Evolutionary conservation across 2,797 vertebrate species (phyloP).

Genomic region (Centropyge bicolor): DNA sequence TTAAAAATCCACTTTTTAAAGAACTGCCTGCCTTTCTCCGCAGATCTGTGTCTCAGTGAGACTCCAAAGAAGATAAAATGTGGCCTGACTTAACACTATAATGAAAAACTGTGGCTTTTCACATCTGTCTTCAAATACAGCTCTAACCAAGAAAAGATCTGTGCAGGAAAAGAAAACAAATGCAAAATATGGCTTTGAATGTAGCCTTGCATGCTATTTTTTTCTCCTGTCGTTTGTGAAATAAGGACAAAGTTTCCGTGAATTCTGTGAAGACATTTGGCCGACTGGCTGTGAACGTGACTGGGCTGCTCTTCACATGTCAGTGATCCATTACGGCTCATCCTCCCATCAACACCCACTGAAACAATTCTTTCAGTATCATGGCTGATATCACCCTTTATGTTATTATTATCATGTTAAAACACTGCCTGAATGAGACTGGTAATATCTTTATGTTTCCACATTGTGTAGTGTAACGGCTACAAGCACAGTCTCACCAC

Average conservation of each 20-base stretch:
- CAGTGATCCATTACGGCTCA: constrained; percentile 15
- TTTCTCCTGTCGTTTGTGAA: constrained; percentile 21
- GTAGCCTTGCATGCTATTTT: constrained; percentile 36
- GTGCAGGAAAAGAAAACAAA: constrained; percentile 45
- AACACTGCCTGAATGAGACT: background rate
- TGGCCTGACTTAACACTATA: constrained; percentile 65
- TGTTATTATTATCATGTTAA: background rate
- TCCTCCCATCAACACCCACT: background rate
- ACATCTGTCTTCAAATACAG: constrained; percentile 73
- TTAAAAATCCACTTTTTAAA: background rate
- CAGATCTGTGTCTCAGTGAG: constrained; percentile 40
- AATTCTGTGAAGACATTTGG: constrained; percentile 22
- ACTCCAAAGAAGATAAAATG: constrained; percentile 60
- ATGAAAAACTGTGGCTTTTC: constrained; percentile 71
- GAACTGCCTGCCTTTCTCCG: background rate
- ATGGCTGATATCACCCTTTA: background rate
- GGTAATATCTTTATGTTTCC: background rate
- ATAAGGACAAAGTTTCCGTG: constrained; percentile 27
- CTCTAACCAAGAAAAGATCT: constrained; percentile 45
- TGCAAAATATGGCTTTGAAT: constrained; percentile 46
- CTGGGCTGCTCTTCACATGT: constrained; percentile 37
- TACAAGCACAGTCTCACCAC: background rate
- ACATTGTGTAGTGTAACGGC: background rate
- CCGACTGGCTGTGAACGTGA: constrained; percentile 28
- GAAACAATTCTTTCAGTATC: background rate